phyloP scores from a whole-genome alignment of 2,113 vertebrate genomes.

The Pachycephala philippinensis region DNA sequence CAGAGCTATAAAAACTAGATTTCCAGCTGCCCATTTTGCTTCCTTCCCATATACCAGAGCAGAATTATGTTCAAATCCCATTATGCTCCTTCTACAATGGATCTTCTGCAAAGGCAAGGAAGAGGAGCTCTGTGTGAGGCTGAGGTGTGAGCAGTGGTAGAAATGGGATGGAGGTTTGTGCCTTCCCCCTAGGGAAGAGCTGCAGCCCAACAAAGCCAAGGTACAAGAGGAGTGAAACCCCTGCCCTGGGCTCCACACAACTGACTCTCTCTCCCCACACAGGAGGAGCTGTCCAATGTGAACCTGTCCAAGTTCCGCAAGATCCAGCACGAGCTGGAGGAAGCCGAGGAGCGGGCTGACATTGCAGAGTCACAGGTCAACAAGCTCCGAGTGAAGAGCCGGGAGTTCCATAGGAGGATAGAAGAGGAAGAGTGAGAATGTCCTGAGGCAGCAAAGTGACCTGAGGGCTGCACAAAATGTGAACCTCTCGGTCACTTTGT shows the following conservation, averaged over 20 bases:
- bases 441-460: no score
- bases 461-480: not conserved
- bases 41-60: no score
- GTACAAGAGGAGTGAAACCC: not conserved
- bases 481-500: not conserved
- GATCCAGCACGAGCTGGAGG: not conserved
- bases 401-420: not conserved
- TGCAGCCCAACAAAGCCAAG: no score
- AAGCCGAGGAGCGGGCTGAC: conserved; percentile 73
- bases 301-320: conserved; percentile 66
- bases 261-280: not conserved
- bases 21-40: not conserved
- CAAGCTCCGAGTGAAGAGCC: conserved; percentile 56
- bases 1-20: not conserved
- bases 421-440: no score
- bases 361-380: conserved; percentile 79
- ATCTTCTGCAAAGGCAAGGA: not conserved
- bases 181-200: not conserved
- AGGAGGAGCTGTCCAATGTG: not conserved
- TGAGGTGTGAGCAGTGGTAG: not conserved
- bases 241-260: not conserved
- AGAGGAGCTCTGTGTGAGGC: not conserved
- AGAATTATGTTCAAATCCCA: not conserved
- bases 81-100: not conserved
- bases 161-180: not conserved